These are phyloP conservation scores for Junonia oenone DNA, from an alignment of 2,888 invertebrate species.

Conservation along the genomic window DNA sequence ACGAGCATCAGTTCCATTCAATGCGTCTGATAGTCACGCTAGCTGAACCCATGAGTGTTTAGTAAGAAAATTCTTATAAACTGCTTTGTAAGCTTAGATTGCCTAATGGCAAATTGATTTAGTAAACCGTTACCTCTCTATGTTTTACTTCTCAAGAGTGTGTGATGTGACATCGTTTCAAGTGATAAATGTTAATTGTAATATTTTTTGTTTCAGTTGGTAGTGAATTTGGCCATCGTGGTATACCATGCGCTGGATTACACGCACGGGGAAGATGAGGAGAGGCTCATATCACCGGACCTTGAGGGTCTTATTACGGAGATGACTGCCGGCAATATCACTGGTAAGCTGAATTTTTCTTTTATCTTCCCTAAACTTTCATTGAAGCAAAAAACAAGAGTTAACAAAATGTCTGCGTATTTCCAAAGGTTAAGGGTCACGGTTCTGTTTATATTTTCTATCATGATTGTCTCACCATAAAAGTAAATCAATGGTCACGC, in stretches of 20 bases:
- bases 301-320: slow-evolving; percentile 91
- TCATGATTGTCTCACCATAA: slow-evolving; percentile 14
- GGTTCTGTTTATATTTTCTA: slow-evolving; percentile 18
- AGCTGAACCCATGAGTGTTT: slow-evolving; percentile 30
- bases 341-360: slow-evolving; percentile 39
- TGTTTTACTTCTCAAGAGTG: no score
- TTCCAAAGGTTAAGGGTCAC: slow-evolving; percentile 13
- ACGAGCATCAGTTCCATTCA: slow-evolving; percentile 41
- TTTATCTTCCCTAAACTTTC: background rate
- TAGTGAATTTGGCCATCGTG: slow-evolving; percentile 88
- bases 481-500: slow-evolving; percentile 26
- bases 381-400: background rate
- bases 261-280: slow-evolving; percentile 91
- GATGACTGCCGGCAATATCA: slow-evolving; percentile 87
- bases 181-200: background rate
- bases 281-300: slow-evolving; percentile 90
- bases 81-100: background rate
- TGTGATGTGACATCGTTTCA: no score
- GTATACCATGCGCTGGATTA: slow-evolving; percentile 95
- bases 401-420: slow-evolving; percentile 1
- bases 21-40: slow-evolving; percentile 52
- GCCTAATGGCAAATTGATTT: background rate
- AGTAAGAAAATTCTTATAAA: slow-evolving; percentile 15
- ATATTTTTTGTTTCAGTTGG: slow-evolving; percentile 81
- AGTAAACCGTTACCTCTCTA: background rate